Base-by-base conservation (phyloP, 2,113 vertebrate species). In the Paramisgurnus dabryanus region DNA sequence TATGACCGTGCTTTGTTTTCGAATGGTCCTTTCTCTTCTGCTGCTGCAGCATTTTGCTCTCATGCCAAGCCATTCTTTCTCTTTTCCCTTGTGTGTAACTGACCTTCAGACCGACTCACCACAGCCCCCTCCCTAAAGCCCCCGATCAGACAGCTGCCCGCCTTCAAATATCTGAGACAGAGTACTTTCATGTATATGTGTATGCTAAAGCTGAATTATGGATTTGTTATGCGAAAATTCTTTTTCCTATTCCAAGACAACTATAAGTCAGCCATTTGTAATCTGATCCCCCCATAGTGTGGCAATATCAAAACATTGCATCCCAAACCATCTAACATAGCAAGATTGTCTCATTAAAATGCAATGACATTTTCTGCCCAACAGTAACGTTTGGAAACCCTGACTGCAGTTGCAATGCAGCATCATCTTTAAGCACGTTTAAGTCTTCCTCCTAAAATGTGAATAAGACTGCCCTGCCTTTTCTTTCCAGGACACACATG, bases 1-100 rank as follows among this genome's bases (percentile, higher is more conserved):
- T 63, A 55, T 53, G 63, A 77, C 66, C 75, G 75, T 77, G 75
- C 75, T 77, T 77, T 77, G 75, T 77, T 77, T 77, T 41, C 47
- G 40, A 66, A 77, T 66, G 15, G 13, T 50, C 75, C 27, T 55
- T 15, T 55, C 61, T 77, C 63, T 67, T 77, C 47, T 77, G 75
- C 75, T 77, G 47, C 53, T 66, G 63, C 75, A 77, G 61, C 75
- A 77, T 66, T 61, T 66, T 47, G 6, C 55, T 77, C 75, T 66
- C 74, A 76, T 65, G 74, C 74, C 61, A 76, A 65, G 74, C 61
- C 74, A 65, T 76, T 76, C 49, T 75, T 75, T 75, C 72, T 65
- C 53, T 61, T 66, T 34, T 77, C 75, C 75, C 75, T 55, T 53
- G 75, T 77, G 61, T 66, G 63, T 77, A 41, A 77, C 75, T 77